Evolutionary conservation across 37 sponge, comb jelly and placozoan species (phyloP), one percentile per base, ranked within the genome.

Genomic region (Bolinopsis microptera): DNA sequence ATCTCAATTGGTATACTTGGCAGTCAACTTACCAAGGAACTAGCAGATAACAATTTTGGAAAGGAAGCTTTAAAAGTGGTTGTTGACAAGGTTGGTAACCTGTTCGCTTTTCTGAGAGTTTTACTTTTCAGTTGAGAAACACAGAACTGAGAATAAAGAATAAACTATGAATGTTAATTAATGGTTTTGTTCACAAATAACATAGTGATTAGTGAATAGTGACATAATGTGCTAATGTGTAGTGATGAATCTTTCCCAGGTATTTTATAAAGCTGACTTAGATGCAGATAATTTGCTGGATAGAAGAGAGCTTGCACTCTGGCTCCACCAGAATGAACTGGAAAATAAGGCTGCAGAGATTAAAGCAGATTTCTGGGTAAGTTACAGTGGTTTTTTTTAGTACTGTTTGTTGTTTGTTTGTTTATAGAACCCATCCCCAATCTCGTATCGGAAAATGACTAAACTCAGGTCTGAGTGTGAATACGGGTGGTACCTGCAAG

Each of bases 41-140:
- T 77, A 22, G 35, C 37, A 35, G 13, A 18, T 16, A 34, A 77
- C 27, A 32, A 77, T 5, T 77, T 77, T 32, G 36, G 33, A 21
- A 32, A 77, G 18, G 80, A 32, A 32, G 80, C 80, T 35, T 9
- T 77, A 32, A 32, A 77, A 77, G 35, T 21, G 8, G 36, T 32
- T 35, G 33, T 77, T 34, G 21, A 77, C 18, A 77, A 77, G 80
- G 80, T n/a, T n/a, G n/a, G n/a, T n/a, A n/a, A n/a, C n/a, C n/a
- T n/a, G n/a, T n/a, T n/a, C n/a, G n/a, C n/a, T n/a, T n/a, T n/a
- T n/a, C n/a, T n/a, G n/a, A n/a, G n/a, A n/a, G n/a, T n/a, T 21
- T 61, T 18, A 21, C 68, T 61, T 61, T 61, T 21, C 68, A 61
- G 18, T 61, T 61, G 18, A 61, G 18, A 61, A 61, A 61, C 18